Conservation (phyloP, 2,113 vertebrate species). For the Delphinus delphis region DNA sequence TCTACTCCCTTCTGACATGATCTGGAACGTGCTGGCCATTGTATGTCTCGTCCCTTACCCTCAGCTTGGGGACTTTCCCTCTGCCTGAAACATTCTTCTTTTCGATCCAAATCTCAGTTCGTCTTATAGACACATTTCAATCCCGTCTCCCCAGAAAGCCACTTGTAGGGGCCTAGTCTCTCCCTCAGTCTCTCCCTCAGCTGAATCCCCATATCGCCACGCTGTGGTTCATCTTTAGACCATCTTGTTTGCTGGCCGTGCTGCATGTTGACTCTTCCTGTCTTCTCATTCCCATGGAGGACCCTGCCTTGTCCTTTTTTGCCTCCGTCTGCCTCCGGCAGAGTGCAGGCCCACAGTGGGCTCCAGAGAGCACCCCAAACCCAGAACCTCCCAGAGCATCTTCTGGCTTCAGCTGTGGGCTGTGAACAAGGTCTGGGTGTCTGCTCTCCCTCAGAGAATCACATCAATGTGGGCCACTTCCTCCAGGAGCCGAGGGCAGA, state of each 20-base stretch:
- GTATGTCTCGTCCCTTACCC: not conserved
- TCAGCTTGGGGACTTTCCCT: accelerated
- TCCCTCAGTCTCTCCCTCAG: not conserved
- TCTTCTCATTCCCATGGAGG: not conserved
- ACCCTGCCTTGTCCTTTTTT: not conserved
- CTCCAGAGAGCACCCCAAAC: not conserved
- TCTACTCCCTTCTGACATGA: accelerated
- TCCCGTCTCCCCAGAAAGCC: not conserved
- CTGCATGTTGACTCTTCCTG: not conserved
- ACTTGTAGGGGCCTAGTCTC: not conserved
- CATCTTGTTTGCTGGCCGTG: accelerated
- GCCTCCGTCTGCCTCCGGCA: not conserved
- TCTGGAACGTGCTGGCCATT: accelerated
- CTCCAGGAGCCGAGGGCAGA: not conserved
- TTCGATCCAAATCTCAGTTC: not conserved
- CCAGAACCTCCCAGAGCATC: not conserved
- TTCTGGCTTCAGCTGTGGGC: not conserved
- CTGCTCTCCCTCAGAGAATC: not conserved
- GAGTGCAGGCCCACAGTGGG: not conserved
- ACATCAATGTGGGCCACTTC: accelerated
- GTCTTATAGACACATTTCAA: not conserved
- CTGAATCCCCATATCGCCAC: accelerated
- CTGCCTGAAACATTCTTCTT: not conserved
- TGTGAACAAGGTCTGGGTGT: not conserved
- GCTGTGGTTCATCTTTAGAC: not conserved